A percentile compares a stretch with the other conserved stretches of the same genome.
phyloP scores from a whole-genome alignment of 2,888 invertebrate genomes.

The Diarsia dahlii region DNA sequence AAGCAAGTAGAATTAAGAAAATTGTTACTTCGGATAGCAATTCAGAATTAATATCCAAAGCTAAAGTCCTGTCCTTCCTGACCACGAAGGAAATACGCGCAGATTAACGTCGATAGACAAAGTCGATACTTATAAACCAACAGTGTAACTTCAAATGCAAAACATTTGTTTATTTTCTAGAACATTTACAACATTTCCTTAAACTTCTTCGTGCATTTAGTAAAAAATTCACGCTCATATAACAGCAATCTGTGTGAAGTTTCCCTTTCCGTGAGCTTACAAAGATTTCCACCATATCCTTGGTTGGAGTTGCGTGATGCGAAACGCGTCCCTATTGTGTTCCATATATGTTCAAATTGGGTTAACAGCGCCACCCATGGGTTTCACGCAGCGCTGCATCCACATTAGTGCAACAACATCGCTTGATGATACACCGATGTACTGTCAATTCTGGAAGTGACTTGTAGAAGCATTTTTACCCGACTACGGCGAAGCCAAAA shows the following conservation, averaged over 20 bases:
- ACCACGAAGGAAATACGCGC: background rate
- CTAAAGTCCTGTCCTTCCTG: background rate
- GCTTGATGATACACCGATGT: slow-evolving; percentile 48
- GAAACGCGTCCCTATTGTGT: slow-evolving; percentile 65
- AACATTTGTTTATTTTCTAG: background rate
- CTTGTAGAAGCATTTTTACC: too few relatives aligned
- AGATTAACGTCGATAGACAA: too few relatives aligned
- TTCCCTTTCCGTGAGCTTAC: slow-evolving; percentile 45
- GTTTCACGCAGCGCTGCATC: slow-evolving; percentile 69
- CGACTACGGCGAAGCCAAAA: too few relatives aligned
- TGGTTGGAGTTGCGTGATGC: slow-evolving; percentile 50
- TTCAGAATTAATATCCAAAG: background rate
- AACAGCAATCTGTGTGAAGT: slow-evolving; percentile 45
- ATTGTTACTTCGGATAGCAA: background rate
- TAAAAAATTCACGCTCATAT: slow-evolving; percentile 42
- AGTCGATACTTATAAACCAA: background rate
- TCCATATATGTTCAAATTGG: slow-evolving; percentile 70
- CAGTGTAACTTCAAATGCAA: slow-evolving; percentile 6
- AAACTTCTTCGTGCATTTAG: slow-evolving; percentile 14
- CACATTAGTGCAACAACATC: slow-evolving; percentile 61
- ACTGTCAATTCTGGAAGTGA: slow-evolving; percentile 46
- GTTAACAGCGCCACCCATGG: slow-evolving; percentile 70
- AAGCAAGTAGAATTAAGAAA: background rate
- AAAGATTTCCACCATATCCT: slow-evolving; percentile 50
- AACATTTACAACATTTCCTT: slow-evolving; percentile 1